Evolutionary conservation across 2,888 invertebrate species (phyloP).

Genomic region (Dilophus febrilis): DNA sequence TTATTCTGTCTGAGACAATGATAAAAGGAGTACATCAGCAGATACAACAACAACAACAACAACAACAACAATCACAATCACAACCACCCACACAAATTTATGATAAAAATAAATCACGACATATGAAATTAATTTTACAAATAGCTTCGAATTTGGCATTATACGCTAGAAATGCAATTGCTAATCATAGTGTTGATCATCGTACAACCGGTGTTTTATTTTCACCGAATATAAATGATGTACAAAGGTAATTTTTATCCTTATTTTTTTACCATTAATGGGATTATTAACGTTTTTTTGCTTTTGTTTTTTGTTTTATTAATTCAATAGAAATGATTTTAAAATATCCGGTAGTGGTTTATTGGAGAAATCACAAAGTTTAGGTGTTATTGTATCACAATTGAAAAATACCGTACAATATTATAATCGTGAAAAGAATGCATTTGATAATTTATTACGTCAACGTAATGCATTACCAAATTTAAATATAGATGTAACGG

Average conservation of each 20-base stretch:
- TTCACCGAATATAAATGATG: conserved; percentile 32
- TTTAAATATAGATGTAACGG: conserved; percentile 33
- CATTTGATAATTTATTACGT: conserved; percentile 26
- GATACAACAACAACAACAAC: conserved; percentile 1
- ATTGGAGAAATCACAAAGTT: conserved; percentile 27
- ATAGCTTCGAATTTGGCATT: conserved; percentile 54
- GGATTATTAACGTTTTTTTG: too few relatives aligned
- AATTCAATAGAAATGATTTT: not conserved
- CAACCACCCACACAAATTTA: conserved; percentile 7
- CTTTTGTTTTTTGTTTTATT: not conserved
- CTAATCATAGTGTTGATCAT: conserved; percentile 37
- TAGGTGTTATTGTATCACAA: conserved; percentile 38
- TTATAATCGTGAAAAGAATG: conserved; percentile 33
- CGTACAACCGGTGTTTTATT: conserved; percentile 35
- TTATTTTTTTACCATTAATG: too few relatives aligned
- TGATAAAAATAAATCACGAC: conserved; percentile 23
- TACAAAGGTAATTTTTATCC: conserved; percentile 8
- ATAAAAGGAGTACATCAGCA: conserved; percentile 18
- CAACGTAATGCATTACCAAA: conserved; percentile 32
- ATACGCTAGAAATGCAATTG: conserved; percentile 50
- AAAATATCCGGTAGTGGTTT: conserved; percentile 11
- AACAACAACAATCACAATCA: conserved; percentile 1
- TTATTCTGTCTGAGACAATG: conserved; percentile 34
- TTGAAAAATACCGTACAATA: conserved; percentile 37
- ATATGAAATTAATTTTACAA: conserved; percentile 35